A percentile compares a stretch with the other conserved stretches of the same genome.
Evolutionary conservation across 2,888 invertebrate species (phyloP).

Genomic region (Ctena decussata): DNA sequence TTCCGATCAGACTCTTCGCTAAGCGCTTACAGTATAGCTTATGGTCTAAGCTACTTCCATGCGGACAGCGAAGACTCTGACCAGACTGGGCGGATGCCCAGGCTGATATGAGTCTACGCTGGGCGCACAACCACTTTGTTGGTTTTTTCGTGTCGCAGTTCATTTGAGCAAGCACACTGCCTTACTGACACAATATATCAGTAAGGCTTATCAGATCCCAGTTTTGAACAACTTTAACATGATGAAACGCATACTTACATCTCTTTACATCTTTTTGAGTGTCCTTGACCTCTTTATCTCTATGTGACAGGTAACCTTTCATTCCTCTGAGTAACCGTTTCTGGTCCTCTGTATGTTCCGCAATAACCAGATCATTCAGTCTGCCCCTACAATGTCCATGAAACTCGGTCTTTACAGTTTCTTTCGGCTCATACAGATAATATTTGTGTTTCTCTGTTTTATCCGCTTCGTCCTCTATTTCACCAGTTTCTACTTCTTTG

Average conservation of each 20-base stretch:
- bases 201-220: too few species aligned
- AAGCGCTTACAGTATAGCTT: too few species aligned
- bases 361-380: slow-evolving; percentile 38
- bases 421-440: neutral
- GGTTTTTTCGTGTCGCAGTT: too few species aligned
- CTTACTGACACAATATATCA: too few species aligned
- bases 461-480: neutral
- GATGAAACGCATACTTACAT: slow-evolving; percentile 45
- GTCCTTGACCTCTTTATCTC: slow-evolving; percentile 27
- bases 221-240: too few species aligned
- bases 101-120: neutral
- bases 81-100: neutral
- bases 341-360: slow-evolving; percentile 41
- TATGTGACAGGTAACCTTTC: slow-evolving; percentile 42
- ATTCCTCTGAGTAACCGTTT: slow-evolving; percentile 42
- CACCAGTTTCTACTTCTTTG: neutral
- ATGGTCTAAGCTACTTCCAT: too few species aligned
- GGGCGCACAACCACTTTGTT: too few species aligned
- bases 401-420: slow-evolving; percentile 27
- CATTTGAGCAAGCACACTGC: too few species aligned
- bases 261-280: slow-evolving; percentile 31
- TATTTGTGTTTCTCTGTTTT: neutral
- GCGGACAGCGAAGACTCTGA: neutral
- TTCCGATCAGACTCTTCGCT: too few species aligned
- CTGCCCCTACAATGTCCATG: slow-evolving; percentile 30